Evolutionary conservation across 2,888 invertebrate species (phyloP).

Genomic region (Limnephilus lunatus): DNA sequence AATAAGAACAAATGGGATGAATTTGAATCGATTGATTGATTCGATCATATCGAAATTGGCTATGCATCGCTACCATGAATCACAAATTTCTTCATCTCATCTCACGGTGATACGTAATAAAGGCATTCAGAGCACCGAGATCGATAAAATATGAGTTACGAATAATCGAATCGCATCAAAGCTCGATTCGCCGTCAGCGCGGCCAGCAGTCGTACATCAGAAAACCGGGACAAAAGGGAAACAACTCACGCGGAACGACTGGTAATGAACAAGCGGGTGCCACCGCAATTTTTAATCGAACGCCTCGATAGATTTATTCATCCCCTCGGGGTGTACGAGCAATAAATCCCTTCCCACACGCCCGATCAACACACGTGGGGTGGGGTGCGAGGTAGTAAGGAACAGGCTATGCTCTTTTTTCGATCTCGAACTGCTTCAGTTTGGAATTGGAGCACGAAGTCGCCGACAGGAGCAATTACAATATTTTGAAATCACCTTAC

Average conservation of each 20-base stretch:
- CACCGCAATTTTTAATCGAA: constrained; percentile 56
- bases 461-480: constrained; percentile 34
- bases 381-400: background rate
- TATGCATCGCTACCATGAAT: background rate
- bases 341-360: constrained; percentile 3
- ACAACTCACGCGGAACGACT: constrained; percentile 34
- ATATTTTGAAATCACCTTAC: background rate
- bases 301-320: constrained; percentile 56
- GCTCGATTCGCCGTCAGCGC: constrained; percentile 29
- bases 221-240: constrained; percentile 40
- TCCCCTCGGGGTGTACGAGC: constrained; percentile 30
- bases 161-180: constrained; percentile 23
- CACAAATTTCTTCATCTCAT: constrained; percentile 2
- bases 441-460: constrained; percentile 5
- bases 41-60: background rate
- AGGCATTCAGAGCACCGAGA: background rate
- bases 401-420: background rate
- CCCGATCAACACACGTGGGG: background rate
- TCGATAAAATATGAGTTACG: background rate
- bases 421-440: constrained; percentile 7
- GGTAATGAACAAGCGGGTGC: constrained; percentile 52
- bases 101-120: background rate
- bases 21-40: background rate
- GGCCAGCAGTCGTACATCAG: background rate
- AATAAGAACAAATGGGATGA: background rate